A percentile compares a stretch with the other conserved stretches of the same genome.
These are phyloP conservation scores for Tragopan temminckii DNA, from an alignment of 2,797 vertebrate species.

Conservation along the genomic window DNA sequence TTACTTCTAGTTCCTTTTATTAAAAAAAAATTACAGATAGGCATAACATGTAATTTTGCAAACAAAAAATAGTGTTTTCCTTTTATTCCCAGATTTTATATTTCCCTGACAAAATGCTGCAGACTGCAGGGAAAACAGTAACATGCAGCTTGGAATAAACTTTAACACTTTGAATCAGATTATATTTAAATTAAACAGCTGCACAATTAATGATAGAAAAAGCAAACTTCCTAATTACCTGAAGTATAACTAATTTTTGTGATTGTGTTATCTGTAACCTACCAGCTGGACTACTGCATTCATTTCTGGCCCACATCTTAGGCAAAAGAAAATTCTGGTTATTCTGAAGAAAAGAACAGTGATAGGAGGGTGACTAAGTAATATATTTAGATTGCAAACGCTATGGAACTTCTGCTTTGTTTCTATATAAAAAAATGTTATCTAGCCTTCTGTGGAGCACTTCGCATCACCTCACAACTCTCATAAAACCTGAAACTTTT, in stretches of 20 bases:
- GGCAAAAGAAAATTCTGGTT: neutral
- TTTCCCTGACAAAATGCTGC: slow-evolving; percentile 60
- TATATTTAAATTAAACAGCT: slow-evolving; percentile 74
- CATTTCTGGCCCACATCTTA: slow-evolving; percentile 24
- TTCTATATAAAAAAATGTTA: neutral
- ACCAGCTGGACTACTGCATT: slow-evolving; percentile 48
- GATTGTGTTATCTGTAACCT: slow-evolving; percentile 55
- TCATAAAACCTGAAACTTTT: neutral
- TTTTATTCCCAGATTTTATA: slow-evolving; percentile 63
- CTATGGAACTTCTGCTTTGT: neutral
- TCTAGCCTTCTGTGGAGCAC: neutral
- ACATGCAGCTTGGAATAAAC: slow-evolving; percentile 45
- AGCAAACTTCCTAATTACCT: slow-evolving; percentile 65
- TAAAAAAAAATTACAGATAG: slow-evolving; percentile 66
- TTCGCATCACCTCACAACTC: neutral
- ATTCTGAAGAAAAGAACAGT: neutral
- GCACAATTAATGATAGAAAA: slow-evolving; percentile 68
- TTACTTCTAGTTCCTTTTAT: slow-evolving; percentile 71
- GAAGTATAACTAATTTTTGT: slow-evolving; percentile 58
- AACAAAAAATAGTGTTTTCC: slow-evolving; percentile 70
- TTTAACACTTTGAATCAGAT: slow-evolving; percentile 64
- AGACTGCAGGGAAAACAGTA: slow-evolving; percentile 67
- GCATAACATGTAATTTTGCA: slow-evolving; percentile 74
- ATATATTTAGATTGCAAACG: neutral
- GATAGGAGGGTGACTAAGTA: neutral